Evolutionary conservation across 2,797 vertebrate species (phyloP), one percentile per base, ranked within the genome.

Genomic region (Petrocephalus sullivani): DNA sequence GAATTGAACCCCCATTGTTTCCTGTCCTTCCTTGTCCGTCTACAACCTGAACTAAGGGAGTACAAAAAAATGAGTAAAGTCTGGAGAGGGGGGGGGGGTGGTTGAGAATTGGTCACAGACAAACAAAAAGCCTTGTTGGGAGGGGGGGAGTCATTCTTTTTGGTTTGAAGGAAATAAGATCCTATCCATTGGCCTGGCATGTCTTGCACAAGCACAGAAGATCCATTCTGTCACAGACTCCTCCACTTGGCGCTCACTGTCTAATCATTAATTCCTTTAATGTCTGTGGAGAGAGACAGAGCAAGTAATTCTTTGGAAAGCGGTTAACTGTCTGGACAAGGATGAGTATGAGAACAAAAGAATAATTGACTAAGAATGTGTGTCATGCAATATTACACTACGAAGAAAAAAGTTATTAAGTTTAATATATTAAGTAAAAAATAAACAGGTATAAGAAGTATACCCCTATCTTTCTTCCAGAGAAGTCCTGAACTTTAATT

Each of bases 1-100:
- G 90, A 87, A 91, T 90, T 91, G 93, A 94, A 91, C 91, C 53
- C 92, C 81, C 91, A 93, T 94, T 95, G 94, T 95, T 93, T 94
- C 60, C 67, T 56, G 37, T 89, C 90, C 89, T 91, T 91, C 88
- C 88, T 84, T 90, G 89, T 92, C 90, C 92, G 90, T 91, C 90
- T 88, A 87, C 60, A 12, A 83, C 21, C 53, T 89, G 91, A 41
- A 88, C 57, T 91, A 90, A 85, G 7, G 81, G 49, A 71, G 82
- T 75, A 23, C 46, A 88, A 64, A 49, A 86, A 82, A 88, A 60
- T 71, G 53, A 33, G 78, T 49, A 3, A 85, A 57, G 14, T 57
- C 41, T 23, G 61, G 7, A 33, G 21, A 19, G 16, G 21, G 23
- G 16, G 54, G 83, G 19, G 3, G 10, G 82, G 10, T 6, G 23